Conservation (phyloP, 2,797 vertebrate species). For the Alosa sapidissima region DNA sequence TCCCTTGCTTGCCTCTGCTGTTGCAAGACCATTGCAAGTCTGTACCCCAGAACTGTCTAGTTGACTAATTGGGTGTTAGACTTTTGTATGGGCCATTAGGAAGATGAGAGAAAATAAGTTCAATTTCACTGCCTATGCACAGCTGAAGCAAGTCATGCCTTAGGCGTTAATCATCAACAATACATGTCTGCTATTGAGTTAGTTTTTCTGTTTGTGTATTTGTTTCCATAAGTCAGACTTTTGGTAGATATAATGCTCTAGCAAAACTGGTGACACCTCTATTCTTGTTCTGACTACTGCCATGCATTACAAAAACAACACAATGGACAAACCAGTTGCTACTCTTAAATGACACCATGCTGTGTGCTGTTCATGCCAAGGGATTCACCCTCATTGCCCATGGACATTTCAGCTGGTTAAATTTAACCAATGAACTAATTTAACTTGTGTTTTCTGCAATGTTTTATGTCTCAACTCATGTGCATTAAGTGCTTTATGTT, state of each 20-base stretch:
- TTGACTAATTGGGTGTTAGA: constrained; percentile 55
- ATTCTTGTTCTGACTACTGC: constrained; percentile 1
- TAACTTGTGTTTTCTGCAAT: too few relatives aligned
- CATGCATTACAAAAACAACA: background rate
- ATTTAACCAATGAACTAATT: too few relatives aligned
- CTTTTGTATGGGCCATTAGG: constrained; percentile 35
- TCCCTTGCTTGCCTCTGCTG: constrained; percentile 23
- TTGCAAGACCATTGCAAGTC: constrained; percentile 44
- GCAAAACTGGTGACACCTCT: background rate
- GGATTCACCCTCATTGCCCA: too few relatives aligned
- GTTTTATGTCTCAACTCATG: too few relatives aligned
- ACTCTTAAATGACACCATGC: background rate
- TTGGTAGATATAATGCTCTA: constrained; percentile 6
- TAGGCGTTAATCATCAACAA: constrained; percentile 39
- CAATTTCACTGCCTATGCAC: constrained; percentile 25
- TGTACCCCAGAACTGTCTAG: constrained; percentile 49
- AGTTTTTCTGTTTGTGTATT: background rate
- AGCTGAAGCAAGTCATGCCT: constrained; percentile 40
- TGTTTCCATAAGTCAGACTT: background rate
- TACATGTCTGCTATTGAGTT: background rate
- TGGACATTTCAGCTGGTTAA: too few relatives aligned
- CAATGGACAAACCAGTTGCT: background rate
- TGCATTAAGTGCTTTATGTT: too few relatives aligned
- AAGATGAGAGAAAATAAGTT: background rate
- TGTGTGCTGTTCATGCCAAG: too few relatives aligned